These are phyloP conservation scores for Neolamprologus cancellatus DNA, from an alignment of 2,113 vertebrate species.

Conservation along the genomic window DNA sequence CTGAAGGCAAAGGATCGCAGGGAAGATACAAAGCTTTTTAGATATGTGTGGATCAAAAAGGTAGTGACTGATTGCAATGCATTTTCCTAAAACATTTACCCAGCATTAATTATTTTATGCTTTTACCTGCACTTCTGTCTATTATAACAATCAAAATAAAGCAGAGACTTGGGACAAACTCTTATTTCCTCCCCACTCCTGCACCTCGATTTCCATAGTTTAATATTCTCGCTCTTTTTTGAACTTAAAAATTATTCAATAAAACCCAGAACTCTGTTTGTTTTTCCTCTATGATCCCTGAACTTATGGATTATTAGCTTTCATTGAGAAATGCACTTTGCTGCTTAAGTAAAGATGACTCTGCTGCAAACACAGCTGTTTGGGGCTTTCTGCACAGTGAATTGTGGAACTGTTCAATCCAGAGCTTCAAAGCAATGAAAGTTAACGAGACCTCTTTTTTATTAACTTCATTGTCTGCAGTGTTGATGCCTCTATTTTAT, in stretches of 20 bases:
- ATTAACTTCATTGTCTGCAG: neutral
- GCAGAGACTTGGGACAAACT: neutral
- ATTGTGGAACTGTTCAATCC: neutral
- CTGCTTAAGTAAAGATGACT: neutral
- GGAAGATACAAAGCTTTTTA: neutral
- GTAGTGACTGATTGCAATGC: neutral
- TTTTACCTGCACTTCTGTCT: neutral
- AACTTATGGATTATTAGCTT: neutral
- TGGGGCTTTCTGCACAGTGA: neutral
- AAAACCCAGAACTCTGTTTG: neutral
- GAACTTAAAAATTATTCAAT: neutral
- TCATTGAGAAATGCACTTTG: neutral
- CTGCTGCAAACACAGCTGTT: neutral
- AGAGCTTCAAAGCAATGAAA: neutral
- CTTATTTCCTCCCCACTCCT: neutral
- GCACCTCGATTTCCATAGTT: neutral
- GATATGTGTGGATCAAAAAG: neutral
- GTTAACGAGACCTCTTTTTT: neutral
- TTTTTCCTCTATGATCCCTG: neutral
- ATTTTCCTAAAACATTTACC: neutral
- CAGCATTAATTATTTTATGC: neutral
- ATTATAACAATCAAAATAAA: neutral
- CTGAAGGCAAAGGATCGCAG: neutral
- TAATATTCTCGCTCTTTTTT: neutral
- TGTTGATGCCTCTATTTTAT: neutral